Base-by-base conservation (phyloP, 2,113 vertebrate species). In the Hemiscyllium ocellatum region DNA sequence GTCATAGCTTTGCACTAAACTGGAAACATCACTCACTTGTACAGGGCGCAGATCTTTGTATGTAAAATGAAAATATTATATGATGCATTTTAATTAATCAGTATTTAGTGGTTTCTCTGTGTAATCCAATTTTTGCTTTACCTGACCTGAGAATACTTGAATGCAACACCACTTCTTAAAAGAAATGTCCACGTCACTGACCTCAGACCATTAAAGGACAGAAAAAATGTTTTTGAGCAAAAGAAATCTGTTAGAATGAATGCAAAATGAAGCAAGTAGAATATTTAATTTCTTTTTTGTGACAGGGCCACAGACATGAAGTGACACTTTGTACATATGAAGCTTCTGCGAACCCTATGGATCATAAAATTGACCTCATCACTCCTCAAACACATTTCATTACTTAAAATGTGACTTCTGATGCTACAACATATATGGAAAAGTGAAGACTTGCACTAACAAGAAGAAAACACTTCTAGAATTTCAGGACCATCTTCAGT, bases 261-360 rank as follows among this genome's bases (percentile, higher is more conserved):
- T 33, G 37, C 4, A 15, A 70, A 50, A 10, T 72, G n/a, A 26
- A 69, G 61, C 61, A 37, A 50, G 10, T 24, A 69, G 17, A 68
- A 95, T 33, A 95, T 70, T 78, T 65, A 13, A n/a, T 24, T 52
- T 87, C 37, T 26, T 0, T 68, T 19, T 96, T 87, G 33, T 96
- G 72, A 50, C 96, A 99, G 99, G 98, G 98, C 96, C 97, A 98
- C 96, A 98, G 98, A 96, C 99, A 99, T 13, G 98, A 99, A 96
- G 98, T 99, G 96, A 99, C 98, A 12, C 98, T 99, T 98, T 99
- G 99, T 97, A 99, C 98, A 97, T 99, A 99, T 0, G 99, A 99
- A 96, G 98, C 98, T 0, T 96, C 98, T 0, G 99, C 99, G 1
- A 99, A 99, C 97, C 99, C 99, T 0, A 98, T 98, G 0, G 99